Base-by-base conservation (phyloP, 2,113 vertebrate species). In the Rousettus leschenaultii region DNA sequence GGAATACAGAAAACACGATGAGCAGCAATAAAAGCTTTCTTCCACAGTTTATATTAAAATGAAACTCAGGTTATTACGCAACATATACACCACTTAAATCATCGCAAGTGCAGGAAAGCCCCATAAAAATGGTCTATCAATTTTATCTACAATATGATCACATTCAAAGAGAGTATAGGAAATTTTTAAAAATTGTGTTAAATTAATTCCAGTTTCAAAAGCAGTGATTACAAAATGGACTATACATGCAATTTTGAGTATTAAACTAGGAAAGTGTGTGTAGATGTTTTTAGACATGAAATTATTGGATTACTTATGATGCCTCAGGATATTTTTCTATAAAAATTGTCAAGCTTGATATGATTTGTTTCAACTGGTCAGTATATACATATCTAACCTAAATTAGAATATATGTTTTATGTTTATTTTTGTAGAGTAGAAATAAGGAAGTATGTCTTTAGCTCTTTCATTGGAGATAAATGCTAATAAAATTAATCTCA, bases 171-270 rank as follows among this genome's bases (percentile, higher is more conserved):
- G 19, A 53, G 5, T 80, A 68, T 45, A 88, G 13, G 4, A 15
- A 95, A 77, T 12, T 90, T 90, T 94, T 70, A 51, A 35, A 92
- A 89, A 48, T 85, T 80, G 16, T 80, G 70, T 59, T 94, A 61
- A 89, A 94, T 80, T 80, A 93, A 95, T 95, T 95, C 51, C 75
- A 95, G 30, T 85, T 90, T 95, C 55, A 90, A 94, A 93, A 74
- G 66, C 45, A 94, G 19, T 92, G 55, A 86, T 77, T 77, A 21
- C 43, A 70, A 87, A 84, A 73, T 86, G 70, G 22, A 59, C 33
- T 48, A 19, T 78, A 30, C 7, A 53, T 79, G 40, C n/a, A 86
- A 68, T 48, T 94, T 95, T 83, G 14, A 73, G 28, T 74, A 35
- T 78, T 86, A 92, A 55, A 86, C 74, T 80, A 70, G 43, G 66